Conservation (phyloP, 2,888 invertebrate species). For the Bellardia bayeri region DNA sequence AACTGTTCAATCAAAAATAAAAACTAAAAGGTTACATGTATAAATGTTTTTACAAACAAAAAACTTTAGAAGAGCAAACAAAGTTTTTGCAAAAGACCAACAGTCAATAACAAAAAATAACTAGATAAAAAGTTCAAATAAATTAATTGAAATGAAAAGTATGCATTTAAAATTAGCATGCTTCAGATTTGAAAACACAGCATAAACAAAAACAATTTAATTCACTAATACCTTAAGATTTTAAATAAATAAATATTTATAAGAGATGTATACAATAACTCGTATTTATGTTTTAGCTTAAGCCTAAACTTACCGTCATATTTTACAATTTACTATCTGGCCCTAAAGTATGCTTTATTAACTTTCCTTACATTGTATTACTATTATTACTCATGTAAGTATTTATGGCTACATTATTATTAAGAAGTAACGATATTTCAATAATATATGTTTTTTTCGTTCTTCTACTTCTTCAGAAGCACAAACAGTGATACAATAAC, state of each 20-base stretch:
- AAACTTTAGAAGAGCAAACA: too few species aligned
- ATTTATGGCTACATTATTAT: background rate
- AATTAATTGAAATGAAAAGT: too few species aligned
- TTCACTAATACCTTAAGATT: background rate
- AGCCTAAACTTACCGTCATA: background rate
- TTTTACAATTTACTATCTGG: background rate
- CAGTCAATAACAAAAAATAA: too few species aligned
- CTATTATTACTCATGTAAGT: background rate
- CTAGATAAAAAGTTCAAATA: too few species aligned
- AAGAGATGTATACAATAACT: too few species aligned
- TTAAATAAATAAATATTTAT: background rate
- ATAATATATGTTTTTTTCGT: background rate
- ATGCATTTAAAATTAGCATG: too few species aligned
- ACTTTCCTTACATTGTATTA: background rate
- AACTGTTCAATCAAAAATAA: background rate
- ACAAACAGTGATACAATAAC: background rate
- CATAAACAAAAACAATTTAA: background rate
- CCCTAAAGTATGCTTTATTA: conserved; percentile 8
- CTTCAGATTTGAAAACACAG: too few species aligned
- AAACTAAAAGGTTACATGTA: background rate
- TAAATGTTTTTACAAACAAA: too few species aligned
- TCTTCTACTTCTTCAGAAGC: too few species aligned
- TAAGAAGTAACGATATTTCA: background rate
- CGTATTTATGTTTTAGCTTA: background rate
- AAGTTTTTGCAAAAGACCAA: too few species aligned